phyloP scores from a whole-genome alignment of 2,797 vertebrate species.

The Pogonophryne albipinna region DNA sequence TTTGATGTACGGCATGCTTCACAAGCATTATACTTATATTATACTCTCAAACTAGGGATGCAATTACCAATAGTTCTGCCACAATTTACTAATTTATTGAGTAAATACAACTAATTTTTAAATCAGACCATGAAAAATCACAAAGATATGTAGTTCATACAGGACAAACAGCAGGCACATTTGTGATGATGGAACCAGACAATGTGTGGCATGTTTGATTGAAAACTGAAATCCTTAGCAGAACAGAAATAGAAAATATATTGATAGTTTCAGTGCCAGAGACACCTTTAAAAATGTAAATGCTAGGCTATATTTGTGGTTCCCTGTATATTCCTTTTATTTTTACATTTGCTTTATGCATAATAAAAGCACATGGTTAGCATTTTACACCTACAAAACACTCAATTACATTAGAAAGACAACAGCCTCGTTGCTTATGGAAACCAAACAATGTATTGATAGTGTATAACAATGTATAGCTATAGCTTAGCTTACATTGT shows the following conservation, averaged over 20 bases:
- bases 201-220: neutral
- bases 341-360: neutral
- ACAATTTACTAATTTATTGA: neutral
- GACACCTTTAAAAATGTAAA: neutral
- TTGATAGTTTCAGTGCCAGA: neutral
- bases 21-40: neutral
- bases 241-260: neutral
- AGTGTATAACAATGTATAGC: neutral
- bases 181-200: neutral
- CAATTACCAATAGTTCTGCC: neutral
- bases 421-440: neutral
- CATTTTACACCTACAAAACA: neutral
- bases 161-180: neutral
- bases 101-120: too few relatives aligned
- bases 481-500: neutral
- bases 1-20: neutral
- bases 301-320: neutral
- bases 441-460: too few relatives aligned
- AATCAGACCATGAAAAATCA: too few relatives aligned
- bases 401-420: neutral
- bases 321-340: too few relatives aligned
- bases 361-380: neutral
- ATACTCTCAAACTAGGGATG: neutral
- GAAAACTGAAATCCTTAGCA: neutral
- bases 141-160: neutral